Base-by-base conservation (phyloP, 2,888 invertebrate species). In the Pristionchus exspectatus region DNA sequence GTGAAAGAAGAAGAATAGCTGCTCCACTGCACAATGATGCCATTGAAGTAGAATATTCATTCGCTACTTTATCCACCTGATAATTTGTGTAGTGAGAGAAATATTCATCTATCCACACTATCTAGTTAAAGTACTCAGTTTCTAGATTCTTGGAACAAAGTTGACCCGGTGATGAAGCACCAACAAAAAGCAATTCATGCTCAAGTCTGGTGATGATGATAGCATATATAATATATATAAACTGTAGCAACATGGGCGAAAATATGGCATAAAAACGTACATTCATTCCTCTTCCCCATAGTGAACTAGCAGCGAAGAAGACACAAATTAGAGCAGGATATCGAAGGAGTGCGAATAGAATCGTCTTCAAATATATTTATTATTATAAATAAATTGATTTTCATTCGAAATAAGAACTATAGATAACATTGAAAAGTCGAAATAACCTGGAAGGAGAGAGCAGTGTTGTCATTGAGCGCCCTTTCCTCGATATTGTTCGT, bases 391-490 rank as follows among this genome's bases (percentile, higher is more conserved):
- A 14, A 0, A 10, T 24, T 81, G 44, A 44, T n/a, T 24, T 10
- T 44, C 24, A 50, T 74, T 7, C 33, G 12, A 74, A 24, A 74
- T 33, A 21, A 0, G 9, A 27, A 50, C 9, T 10, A 50, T 12
- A 50, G 44, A 50, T 50, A 9, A 50, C 9, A 50, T 50, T 50
- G 44, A 81, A 81, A n/a, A 81, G 14, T 38, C 10, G 44, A 9
- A 50, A 21, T 27, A 56, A 88, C 87, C 56, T 88, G 87, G 74
- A 88, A 88, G 2, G 87, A 88, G 21, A 88, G 72, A 3, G 87
- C 87, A 33, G 74, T 88, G 24, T 88, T 88, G 24, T 88, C 87
- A 74, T 88, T 88, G 74, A 88, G 87, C 24, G 87, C 87, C 56
- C n/a, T 74, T 56, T 56, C 56, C 56, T 88, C 74, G 7, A 59